These are phyloP conservation scores for Notechis scutatus DNA, from an alignment of 2,113 vertebrate species.

Conservation along the genomic window DNA sequence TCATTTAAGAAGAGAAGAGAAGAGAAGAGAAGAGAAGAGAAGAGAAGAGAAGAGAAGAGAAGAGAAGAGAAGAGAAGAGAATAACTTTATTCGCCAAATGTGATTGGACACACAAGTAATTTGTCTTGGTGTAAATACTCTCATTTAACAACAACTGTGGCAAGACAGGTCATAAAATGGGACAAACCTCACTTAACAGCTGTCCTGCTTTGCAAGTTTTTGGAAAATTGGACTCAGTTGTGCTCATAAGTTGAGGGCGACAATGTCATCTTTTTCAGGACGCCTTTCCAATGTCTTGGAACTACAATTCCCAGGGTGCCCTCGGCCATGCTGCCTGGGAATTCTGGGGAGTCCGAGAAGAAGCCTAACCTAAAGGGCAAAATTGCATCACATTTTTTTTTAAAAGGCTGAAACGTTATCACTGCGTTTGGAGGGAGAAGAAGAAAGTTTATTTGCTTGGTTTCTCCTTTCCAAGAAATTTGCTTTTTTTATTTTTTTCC, in stretches of 20 bases:
- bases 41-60: too few relatives aligned
- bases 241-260: neutral
- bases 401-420: neutral
- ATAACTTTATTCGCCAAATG: too few relatives aligned
- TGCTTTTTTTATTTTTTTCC: neutral
- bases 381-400: neutral
- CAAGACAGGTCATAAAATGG: neutral
- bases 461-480: neutral
- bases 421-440: fast-evolving
- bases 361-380: neutral
- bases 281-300: neutral
- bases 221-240: too few relatives aligned
- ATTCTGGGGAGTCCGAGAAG: neutral
- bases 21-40: too few relatives aligned
- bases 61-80: too few relatives aligned
- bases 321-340: neutral
- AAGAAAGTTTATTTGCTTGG: neutral
- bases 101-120: too few relatives aligned
- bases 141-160: too few relatives aligned
- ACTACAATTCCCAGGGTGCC: neutral
- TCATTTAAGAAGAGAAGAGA: neutral
- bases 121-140: too few relatives aligned
- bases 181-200: neutral
- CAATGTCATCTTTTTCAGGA: neutral
- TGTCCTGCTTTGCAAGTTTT: neutral